phyloP scores from a whole-genome alignment of 2,797 vertebrate species.

The Caiman crocodilus region DNA sequence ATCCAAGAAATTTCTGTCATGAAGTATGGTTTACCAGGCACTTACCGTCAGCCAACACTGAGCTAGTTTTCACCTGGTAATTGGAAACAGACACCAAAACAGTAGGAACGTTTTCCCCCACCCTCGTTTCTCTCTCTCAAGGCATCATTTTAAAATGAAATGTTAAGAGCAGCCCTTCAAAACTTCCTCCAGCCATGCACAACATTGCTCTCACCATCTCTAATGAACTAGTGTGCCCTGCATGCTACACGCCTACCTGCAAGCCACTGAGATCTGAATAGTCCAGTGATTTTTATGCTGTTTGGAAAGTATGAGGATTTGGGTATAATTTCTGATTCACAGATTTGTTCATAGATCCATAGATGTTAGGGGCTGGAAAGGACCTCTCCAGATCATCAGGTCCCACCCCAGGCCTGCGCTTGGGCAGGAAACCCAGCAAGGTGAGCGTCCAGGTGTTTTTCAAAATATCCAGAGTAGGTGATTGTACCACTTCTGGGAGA shows the following conservation, averaged over 20 bases:
- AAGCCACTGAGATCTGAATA: no score
- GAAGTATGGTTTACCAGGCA: not conserved
- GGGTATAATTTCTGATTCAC: no score
- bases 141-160: not conserved
- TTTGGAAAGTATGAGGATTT: not conserved
- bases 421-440: no score
- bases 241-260: no score
- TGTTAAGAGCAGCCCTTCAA: rapidly evolving
- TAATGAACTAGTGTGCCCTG: not conserved
- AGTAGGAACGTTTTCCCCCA: not conserved
- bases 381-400: no score
- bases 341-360: no score
- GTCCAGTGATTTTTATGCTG: no score
- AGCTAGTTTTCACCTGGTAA: not conserved
- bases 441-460: no score
- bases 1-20: not conserved
- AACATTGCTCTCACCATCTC: rapidly evolving
- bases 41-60: not conserved
- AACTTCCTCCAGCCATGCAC: not conserved
- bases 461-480: no score
- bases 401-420: no score
- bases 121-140: not conserved
- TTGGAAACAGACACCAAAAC: not conserved
- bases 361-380: no score
- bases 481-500: no score